A percentile compares a stretch with the other conserved stretches of the same genome.
Evolutionary conservation across 2,888 invertebrate genomes (phyloP).

Genomic region (Acanthopleura granulata): DNA sequence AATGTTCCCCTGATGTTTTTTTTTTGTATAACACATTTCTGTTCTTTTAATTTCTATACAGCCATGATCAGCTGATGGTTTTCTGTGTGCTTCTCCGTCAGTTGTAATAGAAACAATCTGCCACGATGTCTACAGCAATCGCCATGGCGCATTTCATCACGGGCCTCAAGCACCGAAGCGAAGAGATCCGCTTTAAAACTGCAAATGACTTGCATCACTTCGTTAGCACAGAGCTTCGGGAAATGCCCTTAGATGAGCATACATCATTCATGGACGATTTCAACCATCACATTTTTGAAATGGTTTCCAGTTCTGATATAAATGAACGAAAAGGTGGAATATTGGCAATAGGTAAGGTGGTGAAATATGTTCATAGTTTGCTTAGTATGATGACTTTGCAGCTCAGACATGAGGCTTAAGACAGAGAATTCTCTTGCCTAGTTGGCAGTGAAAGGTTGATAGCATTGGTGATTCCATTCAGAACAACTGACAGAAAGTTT

Average conservation of each 20-base stretch:
- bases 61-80: no score
- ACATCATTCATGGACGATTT: slow-evolving; percentile 93
- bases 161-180: slow-evolving; percentile 89
- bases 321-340: slow-evolving; percentile 97
- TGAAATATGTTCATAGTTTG: neutral
- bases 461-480: no score
- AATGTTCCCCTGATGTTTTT: no score
- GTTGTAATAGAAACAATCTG: no score
- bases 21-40: no score
- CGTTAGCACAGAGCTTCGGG: slow-evolving; percentile 78
- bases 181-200: slow-evolving; percentile 86
- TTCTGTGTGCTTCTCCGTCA: no score
- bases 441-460: no score
- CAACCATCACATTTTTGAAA: slow-evolving; percentile 94
- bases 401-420: no score
- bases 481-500: no score
- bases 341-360: slow-evolving; percentile 79
- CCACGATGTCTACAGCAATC: slow-evolving; percentile 32
- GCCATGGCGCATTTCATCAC: slow-evolving; percentile 75
- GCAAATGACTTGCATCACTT: slow-evolving; percentile 91
- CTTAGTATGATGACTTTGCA: no score
- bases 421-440: no score
- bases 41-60: no score
- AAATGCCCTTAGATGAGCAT: slow-evolving; percentile 85
- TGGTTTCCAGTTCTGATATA: slow-evolving; percentile 93